Evolutionary conservation across 2,888 invertebrate species (phyloP).

Genomic region (Leptinotarsa haldemani): DNA sequence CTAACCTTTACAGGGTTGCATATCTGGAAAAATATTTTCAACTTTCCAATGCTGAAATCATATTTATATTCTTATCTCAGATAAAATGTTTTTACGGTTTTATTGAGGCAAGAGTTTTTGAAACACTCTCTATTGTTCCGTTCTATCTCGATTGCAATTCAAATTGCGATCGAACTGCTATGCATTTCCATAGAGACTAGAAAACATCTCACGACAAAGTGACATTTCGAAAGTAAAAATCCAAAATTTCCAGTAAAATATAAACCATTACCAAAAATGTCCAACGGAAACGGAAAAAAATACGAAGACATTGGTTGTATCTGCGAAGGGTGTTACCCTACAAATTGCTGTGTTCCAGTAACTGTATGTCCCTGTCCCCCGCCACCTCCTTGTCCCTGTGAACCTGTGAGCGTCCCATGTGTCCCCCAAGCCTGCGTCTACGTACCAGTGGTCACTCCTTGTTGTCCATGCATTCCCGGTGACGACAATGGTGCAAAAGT

Average conservation of each 20-base stretch:
- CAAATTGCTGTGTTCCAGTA: constrained; percentile 45
- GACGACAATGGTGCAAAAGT: constrained; percentile 18
- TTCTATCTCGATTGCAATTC: too few relatives aligned
- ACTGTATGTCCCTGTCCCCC: constrained; percentile 45
- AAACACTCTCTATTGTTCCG: too few relatives aligned
- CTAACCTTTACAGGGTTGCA: too few relatives aligned
- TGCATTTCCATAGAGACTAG: background rate
- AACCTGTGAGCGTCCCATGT: constrained; percentile 40
- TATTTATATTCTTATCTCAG: too few relatives aligned
- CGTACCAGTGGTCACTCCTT: constrained; percentile 47
- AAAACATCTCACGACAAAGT: background rate
- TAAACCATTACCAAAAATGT: constrained; percentile 17
- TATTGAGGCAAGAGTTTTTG: too few relatives aligned
- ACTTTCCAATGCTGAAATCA: too few relatives aligned
- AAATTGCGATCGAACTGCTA: too few relatives aligned
- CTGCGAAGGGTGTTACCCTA: constrained; percentile 44
- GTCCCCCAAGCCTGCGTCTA: constrained; percentile 47
- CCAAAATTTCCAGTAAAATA: constrained; percentile 24
- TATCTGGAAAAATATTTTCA: too few relatives aligned
- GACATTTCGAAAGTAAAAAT: background rate
- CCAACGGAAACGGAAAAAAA: constrained; percentile 19
- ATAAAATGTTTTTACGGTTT: too few relatives aligned
- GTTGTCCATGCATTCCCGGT: constrained; percentile 33
- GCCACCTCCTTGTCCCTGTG: constrained; percentile 31
- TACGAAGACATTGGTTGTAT: constrained; percentile 31